These are phyloP conservation scores for Macrosiphum euphorbiae DNA, from an alignment of 2,888 invertebrate species.

Conservation along the genomic window DNA sequence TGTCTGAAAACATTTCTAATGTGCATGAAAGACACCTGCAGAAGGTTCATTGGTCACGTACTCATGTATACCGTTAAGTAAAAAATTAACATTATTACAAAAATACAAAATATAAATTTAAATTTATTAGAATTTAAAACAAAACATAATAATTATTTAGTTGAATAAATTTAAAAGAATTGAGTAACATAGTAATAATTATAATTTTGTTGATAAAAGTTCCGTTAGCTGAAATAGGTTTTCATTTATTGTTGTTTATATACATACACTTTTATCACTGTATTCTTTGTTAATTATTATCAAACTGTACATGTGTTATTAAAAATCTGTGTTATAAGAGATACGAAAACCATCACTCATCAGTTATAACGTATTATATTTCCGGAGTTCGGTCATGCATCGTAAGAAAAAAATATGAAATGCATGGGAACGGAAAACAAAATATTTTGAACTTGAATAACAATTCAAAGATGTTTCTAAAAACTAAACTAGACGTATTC, in stretches of 20 bases:
- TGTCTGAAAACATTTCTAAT: conserved; percentile 34
- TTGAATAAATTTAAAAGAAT: neutral
- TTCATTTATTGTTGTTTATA: conserved; percentile 25
- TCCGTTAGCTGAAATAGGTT: neutral
- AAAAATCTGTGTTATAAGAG: conserved; percentile 25
- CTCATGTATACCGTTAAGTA: neutral
- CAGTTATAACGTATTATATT: conserved; percentile 32
- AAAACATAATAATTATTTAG: neutral
- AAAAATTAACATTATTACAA: neutral
- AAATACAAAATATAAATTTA: neutral
- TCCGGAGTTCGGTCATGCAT: conserved; percentile 47
- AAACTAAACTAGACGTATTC: neutral
- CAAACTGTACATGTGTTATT: neutral
- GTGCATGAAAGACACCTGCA: neutral
- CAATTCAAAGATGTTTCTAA: neutral
- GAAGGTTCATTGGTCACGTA: conserved; percentile 9
- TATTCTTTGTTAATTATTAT: neutral
- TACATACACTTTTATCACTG: neutral
- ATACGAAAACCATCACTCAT: conserved; percentile 21
- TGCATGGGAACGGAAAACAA: conserved; percentile 35
- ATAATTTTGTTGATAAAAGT: neutral
- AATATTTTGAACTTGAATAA: conserved; percentile 42
- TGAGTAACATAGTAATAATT: neutral
- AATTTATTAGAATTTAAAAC: neutral
- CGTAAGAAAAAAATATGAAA: conserved; percentile 26